These are phyloP conservation scores for Hippoglossus hippoglossus DNA, from an alignment of 2,797 vertebrate genomes.

Conservation along the genomic window DNA sequence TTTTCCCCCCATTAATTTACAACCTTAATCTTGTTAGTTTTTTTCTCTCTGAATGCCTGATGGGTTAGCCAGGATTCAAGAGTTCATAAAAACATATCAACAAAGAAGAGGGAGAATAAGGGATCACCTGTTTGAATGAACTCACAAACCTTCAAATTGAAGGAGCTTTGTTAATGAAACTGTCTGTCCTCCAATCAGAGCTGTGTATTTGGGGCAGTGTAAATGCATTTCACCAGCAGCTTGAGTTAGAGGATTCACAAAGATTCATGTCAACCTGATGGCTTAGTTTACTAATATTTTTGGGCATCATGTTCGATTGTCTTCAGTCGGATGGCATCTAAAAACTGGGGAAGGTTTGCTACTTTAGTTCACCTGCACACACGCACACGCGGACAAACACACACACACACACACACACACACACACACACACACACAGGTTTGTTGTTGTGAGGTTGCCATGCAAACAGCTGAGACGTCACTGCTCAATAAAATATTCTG, in stretches of 20 bases:
- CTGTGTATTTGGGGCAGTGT: background rate
- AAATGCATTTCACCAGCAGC: background rate
- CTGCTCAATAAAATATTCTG: background rate
- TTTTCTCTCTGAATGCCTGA: too few relatives aligned
- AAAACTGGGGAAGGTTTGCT: constrained; percentile 25
- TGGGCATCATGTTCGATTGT: constrained; percentile 23
- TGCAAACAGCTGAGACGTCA: background rate
- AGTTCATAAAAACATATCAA: too few relatives aligned
- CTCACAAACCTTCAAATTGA: background rate
- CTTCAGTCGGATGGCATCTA: constrained; percentile 45
- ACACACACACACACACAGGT: too few relatives aligned
- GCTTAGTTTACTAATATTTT: constrained; percentile 19
- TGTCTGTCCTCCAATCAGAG: background rate
- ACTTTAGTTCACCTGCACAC: background rate
- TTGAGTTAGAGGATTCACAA: constrained; percentile 22
- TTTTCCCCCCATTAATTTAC: too few relatives aligned
- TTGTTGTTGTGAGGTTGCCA: background rate
- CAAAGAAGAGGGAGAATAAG: too few relatives aligned
- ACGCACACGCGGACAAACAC: background rate
- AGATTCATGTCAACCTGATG: constrained; percentile 28
- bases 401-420: background rate
- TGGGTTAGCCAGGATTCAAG: too few relatives aligned
- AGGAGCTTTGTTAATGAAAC: background rate
- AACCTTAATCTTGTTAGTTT: too few relatives aligned
- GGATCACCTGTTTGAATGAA: too few relatives aligned